A percentile compares a stretch with the other conserved stretches of the same genome.
phyloP scores from a whole-genome alignment of 2,888 invertebrate genomes.

The Imbricaverruca yamaguchii region DNA sequence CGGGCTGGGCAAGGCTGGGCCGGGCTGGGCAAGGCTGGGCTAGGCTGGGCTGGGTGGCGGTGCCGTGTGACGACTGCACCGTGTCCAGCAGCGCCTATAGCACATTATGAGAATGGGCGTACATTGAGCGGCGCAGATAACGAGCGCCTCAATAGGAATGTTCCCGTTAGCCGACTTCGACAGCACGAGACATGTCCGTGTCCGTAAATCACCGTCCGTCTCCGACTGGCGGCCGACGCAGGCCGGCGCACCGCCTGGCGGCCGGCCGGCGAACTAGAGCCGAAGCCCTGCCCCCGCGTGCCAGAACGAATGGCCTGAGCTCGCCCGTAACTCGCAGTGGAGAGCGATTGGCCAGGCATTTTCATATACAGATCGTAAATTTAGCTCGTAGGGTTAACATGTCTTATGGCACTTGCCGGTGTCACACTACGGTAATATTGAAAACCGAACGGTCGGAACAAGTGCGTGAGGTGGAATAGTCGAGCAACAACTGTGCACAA shows the following conservation, averaged over 20 bases:
- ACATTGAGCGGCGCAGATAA: background rate
- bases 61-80: no score
- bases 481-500: background rate
- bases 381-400: slow-evolving; percentile 23
- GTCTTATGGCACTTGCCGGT: slow-evolving; percentile 22
- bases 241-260: slow-evolving; percentile 8
- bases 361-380: slow-evolving; percentile 23
- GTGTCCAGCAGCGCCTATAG: no score
- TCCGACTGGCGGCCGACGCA: background rate
- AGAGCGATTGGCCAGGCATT: slow-evolving; percentile 21
- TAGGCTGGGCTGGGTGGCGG: no score
- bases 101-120: background rate
- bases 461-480: background rate
- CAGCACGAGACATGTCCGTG: background rate
- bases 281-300: slow-evolving; percentile 20
- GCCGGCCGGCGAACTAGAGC: slow-evolving; percentile 4
- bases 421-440: slow-evolving; percentile 20
- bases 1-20: no score
- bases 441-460: slow-evolving; percentile 1
- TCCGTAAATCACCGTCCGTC: background rate
- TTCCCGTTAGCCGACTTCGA: background rate
- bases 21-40: no score
- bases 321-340: slow-evolving; percentile 18
- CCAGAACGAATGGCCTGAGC: slow-evolving; percentile 21
- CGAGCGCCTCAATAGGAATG: slow-evolving; percentile 9